Conservation (phyloP, 92 coral and sea anemone species). For the Heliopora coerulea region DNA sequence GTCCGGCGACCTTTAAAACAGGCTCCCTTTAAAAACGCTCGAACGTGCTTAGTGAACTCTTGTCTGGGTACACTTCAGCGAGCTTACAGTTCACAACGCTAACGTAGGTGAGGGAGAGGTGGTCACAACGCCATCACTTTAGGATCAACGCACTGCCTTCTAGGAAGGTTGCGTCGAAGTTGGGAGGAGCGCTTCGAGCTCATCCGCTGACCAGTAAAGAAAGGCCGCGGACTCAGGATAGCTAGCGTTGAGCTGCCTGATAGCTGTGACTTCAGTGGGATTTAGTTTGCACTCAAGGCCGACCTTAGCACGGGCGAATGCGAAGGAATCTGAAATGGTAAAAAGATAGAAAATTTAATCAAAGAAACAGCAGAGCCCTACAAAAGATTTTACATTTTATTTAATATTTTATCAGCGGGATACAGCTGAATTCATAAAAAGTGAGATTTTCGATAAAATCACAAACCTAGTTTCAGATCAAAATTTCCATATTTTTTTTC, state of each 20-base stretch:
- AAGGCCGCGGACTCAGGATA: constrained; percentile 99
- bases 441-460: too few relatives aligned
- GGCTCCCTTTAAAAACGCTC: too few relatives aligned
- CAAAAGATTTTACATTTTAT: too few relatives aligned
- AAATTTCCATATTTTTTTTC: too few relatives aligned
- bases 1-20: too few relatives aligned
- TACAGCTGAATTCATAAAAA: too few relatives aligned
- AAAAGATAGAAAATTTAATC: not conserved
- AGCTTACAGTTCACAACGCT: not conserved
- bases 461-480: too few relatives aligned
- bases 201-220: constrained; percentile 97
- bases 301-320: constrained; percentile 32
- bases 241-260: constrained; percentile 91
- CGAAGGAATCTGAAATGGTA: constrained; percentile 17
- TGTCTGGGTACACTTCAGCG: too few relatives aligned
- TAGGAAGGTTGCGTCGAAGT: constrained; percentile 28
- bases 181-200: constrained; percentile 88
- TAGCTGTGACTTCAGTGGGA: constrained; percentile 92
- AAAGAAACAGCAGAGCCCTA: not conserved
- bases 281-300: constrained; percentile 80
- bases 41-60: too few relatives aligned
- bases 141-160: constrained; percentile 37
- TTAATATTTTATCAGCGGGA: too few relatives aligned
- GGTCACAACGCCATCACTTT: not conserved
- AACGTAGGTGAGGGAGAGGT: not conserved